phyloP scores from a whole-genome alignment of 2,113 vertebrate genomes.

The Hippolais icterina region DNA sequence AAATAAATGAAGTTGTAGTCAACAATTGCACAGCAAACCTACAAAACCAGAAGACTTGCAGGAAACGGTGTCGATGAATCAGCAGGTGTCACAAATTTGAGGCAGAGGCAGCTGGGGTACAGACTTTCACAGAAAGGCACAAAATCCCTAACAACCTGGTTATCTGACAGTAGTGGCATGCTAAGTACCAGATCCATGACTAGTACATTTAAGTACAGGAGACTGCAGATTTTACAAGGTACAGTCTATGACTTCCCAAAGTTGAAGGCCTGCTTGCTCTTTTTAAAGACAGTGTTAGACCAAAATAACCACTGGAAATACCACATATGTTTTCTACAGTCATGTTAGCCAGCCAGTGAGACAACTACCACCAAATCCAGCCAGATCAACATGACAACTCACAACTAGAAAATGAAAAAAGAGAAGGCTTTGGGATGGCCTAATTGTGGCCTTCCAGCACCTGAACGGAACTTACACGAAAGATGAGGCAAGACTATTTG shows the following conservation, averaged over 20 bases:
- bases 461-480: neutral
- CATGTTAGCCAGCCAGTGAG: neutral
- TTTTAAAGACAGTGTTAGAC: neutral
- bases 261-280: fast-evolving
- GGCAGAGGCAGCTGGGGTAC: neutral
- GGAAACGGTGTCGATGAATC: neutral
- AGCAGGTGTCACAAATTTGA: neutral
- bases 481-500: neutral
- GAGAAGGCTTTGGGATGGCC: neutral
- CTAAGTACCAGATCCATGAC: fast-evolving
- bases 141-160: neutral
- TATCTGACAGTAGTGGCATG: fast-evolving
- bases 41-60: neutral
- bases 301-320: neutral
- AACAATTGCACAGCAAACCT: neutral
- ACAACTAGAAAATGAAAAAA: neutral
- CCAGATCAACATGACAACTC: neutral
- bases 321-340: fast-evolving
- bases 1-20: neutral
- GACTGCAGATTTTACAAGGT: neutral
- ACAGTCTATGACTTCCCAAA: neutral
- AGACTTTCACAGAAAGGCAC: fast-evolving
- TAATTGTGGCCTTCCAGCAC: neutral
- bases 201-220: neutral
- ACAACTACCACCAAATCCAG: neutral